Conservation (phyloP, 2,888 invertebrate genomes). For the Pterostichus madidus region DNA sequence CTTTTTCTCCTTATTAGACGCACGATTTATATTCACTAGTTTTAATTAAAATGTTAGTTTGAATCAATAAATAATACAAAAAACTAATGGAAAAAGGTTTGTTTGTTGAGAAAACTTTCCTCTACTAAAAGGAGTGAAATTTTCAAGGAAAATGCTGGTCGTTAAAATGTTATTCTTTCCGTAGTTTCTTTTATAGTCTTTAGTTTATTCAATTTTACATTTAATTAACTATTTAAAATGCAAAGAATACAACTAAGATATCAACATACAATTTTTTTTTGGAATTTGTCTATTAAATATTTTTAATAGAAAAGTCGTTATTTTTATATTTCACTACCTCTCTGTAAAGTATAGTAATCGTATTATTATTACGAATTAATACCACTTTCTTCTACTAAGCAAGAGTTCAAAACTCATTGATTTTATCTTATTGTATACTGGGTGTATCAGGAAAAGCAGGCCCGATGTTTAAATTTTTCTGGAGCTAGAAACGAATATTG, state of each 20-base stretch:
- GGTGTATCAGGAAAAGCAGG: too few species aligned
- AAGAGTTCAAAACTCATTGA: too few species aligned
- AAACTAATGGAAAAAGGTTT: neutral
- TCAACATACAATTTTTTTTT: too few species aligned
- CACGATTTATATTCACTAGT: slow-evolving; percentile 3
- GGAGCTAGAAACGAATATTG: too few species aligned
- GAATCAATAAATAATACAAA: slow-evolving; percentile 21
- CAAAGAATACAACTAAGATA: slow-evolving; percentile 11
- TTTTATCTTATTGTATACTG: too few species aligned
- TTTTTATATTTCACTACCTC: too few species aligned
- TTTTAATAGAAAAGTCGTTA: too few species aligned
- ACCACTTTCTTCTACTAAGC: too few species aligned
- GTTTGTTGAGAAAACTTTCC: slow-evolving; percentile 40
- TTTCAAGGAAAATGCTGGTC: slow-evolving; percentile 21
- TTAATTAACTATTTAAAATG: slow-evolving; percentile 37
- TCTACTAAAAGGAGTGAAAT: slow-evolving; percentile 6
- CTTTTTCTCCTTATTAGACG: neutral
- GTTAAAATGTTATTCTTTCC: slow-evolving; percentile 44
- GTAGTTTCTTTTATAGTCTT: slow-evolving; percentile 26
- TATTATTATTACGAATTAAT: too few species aligned
- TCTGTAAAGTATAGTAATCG: too few species aligned
- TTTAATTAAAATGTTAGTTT: slow-evolving; percentile 24
- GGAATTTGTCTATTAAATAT: too few species aligned
- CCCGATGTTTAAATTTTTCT: too few species aligned
- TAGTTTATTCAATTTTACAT: slow-evolving; percentile 41